Percentiles rank a stretch among this genome's conserved stretches.
Conservation (phyloP, 1,140 invertebrate species). For the Penaeus indicus region DNA sequence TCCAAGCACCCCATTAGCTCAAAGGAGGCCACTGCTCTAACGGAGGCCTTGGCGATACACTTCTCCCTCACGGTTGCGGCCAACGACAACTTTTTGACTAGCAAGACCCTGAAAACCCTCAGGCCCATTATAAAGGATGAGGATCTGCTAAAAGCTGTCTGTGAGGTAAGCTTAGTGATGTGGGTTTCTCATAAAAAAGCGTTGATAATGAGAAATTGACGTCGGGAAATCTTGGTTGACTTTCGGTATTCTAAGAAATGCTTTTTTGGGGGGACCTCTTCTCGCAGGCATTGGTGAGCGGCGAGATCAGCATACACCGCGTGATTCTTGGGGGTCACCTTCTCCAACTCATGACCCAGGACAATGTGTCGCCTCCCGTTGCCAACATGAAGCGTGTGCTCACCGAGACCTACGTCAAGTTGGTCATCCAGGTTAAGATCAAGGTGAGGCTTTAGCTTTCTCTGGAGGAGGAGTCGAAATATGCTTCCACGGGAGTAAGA, state of each 20-base stretch:
- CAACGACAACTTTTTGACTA: conserved; percentile 25
- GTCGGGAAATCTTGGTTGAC: neutral
- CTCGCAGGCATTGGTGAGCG: conserved; percentile 34
- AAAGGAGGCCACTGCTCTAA: conserved; percentile 45
- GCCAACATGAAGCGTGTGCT: conserved; percentile 47
- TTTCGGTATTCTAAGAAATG: neutral
- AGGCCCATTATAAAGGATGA: conserved; percentile 27
- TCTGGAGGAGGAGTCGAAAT: too few relatives aligned
- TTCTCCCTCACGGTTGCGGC: conserved; percentile 48
- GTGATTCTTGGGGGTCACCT: conserved; percentile 58
- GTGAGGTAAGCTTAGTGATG: conserved; percentile 17
- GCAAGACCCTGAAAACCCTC: conserved; percentile 29
- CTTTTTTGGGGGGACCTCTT: neutral
- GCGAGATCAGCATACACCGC: conserved; percentile 46
- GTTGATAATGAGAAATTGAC: too few relatives aligned
- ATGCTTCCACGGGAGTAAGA: too few relatives aligned
- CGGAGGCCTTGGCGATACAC: conserved; percentile 48
- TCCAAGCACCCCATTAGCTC: conserved; percentile 29
- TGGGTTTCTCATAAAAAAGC: neutral
- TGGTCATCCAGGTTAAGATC: conserved; percentile 55
- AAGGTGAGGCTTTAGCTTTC: conserved; percentile 10
- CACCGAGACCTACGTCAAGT: conserved; percentile 55
- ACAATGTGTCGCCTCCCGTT: conserved; percentile 24
- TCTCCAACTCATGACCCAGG: conserved; percentile 40
- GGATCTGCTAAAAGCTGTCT: conserved; percentile 42